A percentile compares a stretch with the other conserved stretches of the same genome.
Conservation (phyloP, 2,113 vertebrate genomes). For the Gadus chalcogrammus region DNA sequence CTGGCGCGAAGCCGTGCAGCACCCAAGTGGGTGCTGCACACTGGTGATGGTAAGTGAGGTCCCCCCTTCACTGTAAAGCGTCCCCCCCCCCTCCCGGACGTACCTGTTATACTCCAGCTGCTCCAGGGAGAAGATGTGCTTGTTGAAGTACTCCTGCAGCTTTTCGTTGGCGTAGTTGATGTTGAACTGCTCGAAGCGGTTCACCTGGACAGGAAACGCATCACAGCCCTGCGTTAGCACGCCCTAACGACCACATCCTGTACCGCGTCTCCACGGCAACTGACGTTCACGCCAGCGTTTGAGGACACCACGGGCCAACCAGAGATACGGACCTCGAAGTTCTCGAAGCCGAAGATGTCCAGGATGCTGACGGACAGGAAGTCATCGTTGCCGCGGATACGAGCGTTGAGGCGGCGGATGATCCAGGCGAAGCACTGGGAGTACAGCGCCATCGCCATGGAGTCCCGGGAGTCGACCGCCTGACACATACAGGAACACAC, state of each 20-base stretch:
- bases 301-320: not conserved
- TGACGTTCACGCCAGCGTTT: not conserved
- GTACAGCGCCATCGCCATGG: conserved; percentile 97
- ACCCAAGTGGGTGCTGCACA: too few species aligned
- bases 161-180: conserved; percentile 99
- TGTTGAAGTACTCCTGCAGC: conserved; percentile 99
- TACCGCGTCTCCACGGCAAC: not conserved
- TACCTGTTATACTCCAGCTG: conserved; percentile 97
- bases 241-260: not conserved
- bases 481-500: conserved; percentile 45
- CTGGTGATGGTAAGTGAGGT: too few species aligned
- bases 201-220: conserved; percentile 75
- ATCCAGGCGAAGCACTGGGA: conserved; percentile 96
- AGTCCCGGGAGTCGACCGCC: conserved; percentile 95
- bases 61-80: too few species aligned
- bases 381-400: conserved; percentile 88
- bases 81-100: too few species aligned
- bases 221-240: not conserved
- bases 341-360: conserved; percentile 98
- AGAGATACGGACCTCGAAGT: conserved; percentile 80
- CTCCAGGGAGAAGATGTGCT: conserved; percentile 98
- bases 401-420: conserved; percentile 87
- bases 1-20: too few species aligned
- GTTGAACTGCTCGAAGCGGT: conserved; percentile 97
- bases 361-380: conserved; percentile 93